These are phyloP conservation scores for Dendroctonus ponderosae DNA, from an alignment of 1,140 invertebrate species.

Conservation along the genomic window DNA sequence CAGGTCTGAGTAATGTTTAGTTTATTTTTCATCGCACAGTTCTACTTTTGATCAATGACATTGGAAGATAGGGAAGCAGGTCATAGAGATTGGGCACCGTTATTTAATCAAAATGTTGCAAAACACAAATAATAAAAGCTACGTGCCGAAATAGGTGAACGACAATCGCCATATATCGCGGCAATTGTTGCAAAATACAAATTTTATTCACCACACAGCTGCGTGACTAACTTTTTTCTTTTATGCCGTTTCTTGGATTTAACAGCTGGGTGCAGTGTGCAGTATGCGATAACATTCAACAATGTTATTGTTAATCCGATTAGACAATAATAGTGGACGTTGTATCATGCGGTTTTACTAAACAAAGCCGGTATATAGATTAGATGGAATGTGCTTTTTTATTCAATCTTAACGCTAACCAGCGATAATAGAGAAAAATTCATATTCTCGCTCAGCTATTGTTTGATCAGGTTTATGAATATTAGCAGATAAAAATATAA, in stretches of 20 bases:
- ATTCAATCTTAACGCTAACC: neutral
- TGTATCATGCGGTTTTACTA: slow-evolving; percentile 8
- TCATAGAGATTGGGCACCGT: no score
- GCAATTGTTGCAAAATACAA: slow-evolving; percentile 9
- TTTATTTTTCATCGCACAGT: no score
- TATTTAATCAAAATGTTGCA: slow-evolving; percentile 1
- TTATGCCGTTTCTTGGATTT: slow-evolving; percentile 7
- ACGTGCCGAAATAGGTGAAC: slow-evolving; percentile 4
- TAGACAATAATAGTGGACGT: slow-evolving; percentile 7
- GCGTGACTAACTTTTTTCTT: slow-evolving; percentile 16
- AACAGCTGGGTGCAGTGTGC: slow-evolving; percentile 15
- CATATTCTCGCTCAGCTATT: neutral
- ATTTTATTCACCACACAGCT: slow-evolving; percentile 8
- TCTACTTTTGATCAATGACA: no score
- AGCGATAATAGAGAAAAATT: neutral
- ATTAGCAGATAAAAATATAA: no score
- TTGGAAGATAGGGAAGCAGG: no score
- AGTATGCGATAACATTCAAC: slow-evolving; percentile 14
- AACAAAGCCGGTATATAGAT: neutral
- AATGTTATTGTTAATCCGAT: slow-evolving; percentile 9
- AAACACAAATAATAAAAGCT: neutral
- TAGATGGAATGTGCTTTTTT: neutral
- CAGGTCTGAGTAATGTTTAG: no score
- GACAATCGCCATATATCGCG: slow-evolving; percentile 4
- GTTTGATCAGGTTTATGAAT: slow-evolving; percentile 1